phyloP scores from a whole-genome alignment of 1,140 invertebrate species.

The Venturia canescens region DNA sequence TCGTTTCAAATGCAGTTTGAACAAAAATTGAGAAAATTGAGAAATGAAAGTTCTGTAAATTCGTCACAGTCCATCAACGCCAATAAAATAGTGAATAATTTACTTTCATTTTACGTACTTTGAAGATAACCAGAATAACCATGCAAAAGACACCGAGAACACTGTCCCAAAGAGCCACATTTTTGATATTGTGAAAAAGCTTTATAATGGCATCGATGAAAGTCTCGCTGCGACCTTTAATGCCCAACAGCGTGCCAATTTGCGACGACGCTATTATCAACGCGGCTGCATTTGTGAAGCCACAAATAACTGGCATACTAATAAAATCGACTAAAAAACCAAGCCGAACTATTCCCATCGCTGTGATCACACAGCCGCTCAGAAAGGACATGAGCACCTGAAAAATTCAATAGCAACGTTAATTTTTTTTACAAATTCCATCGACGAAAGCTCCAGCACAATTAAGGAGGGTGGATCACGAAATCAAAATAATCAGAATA shows the following conservation, averaged over 20 bases:
- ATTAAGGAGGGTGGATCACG: too few relatives aligned
- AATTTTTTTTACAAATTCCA: not conserved
- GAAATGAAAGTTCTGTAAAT: too few relatives aligned
- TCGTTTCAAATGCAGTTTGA: too few relatives aligned
- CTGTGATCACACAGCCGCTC: conserved; percentile 78
- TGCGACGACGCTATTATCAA: conserved; percentile 82
- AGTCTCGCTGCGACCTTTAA: conserved; percentile 70
- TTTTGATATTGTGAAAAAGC: conserved; percentile 69
- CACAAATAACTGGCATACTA: conserved; percentile 82
- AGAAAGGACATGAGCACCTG: conserved; percentile 80
- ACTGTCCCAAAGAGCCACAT: conserved; percentile 69
- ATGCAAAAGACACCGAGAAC: conserved; percentile 74
- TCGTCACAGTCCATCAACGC: too few relatives aligned
- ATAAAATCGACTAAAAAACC: conserved; percentile 80
- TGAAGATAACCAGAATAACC: conserved; percentile 68
- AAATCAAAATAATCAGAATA: too few relatives aligned
- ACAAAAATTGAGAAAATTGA: too few relatives aligned
- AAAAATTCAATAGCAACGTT: conserved; percentile 52
- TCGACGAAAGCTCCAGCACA: not conserved
- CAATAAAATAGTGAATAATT: not conserved
- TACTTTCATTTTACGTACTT: conserved; percentile 59
- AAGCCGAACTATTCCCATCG: conserved; percentile 80
- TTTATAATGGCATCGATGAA: conserved; percentile 74
- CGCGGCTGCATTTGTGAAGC: conserved; percentile 83
- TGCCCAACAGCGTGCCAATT: conserved; percentile 79